Evolutionary conservation across 2,113 vertebrate species (phyloP), one percentile per base, ranked within the genome.

Genomic region (Pluvialis apricaria): DNA sequence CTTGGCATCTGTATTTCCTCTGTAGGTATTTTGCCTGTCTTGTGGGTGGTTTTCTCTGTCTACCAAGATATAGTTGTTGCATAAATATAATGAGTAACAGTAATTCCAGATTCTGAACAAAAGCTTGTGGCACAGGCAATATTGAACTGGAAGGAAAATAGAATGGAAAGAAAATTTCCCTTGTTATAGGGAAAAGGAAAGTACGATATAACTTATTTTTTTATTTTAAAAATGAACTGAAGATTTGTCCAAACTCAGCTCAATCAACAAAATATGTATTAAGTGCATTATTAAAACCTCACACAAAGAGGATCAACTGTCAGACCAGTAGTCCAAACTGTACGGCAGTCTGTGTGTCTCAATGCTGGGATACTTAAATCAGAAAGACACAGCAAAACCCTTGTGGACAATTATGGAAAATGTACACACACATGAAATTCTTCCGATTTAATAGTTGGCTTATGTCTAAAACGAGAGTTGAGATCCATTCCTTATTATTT

Each of bases 201-300:
- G 3, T 58, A 15, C 60, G 28, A 49, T 0, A 0, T 34, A 72
- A 38, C 3, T 31, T 25, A 0, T 7, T 13, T 49, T 70, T 68
- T 54, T n/a, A 36, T 58, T 88, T 93, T n/a, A 34, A 40, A 68
- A 90, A 61, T 14, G 8, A 90, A 31, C 19, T 5, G 24, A 60
- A 88, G 7, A 12, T 51, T 85, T 82, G 14, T 44, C 29, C 34
- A 69, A 42, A 65, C 16, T 79, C 55, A 60, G 13, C 29, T 70
- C 34, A 70, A 22, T 31, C 24, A 79, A 16, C 4, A 82, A 66
- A 75, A 40, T 40, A 16, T 17, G 4, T 77, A 24, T 79, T 49
- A 42, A 68, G 18, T 16, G 4, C 15, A 6, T 44, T 80, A n/a
- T 31, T 76, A 64, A 68, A 90, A 25, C 52, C 60, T 61, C 28